A percentile compares a stretch with the other conserved stretches of the same genome.
phyloP scores from a whole-genome alignment of 2,797 vertebrate species.

The Cynopterus sphinx region DNA sequence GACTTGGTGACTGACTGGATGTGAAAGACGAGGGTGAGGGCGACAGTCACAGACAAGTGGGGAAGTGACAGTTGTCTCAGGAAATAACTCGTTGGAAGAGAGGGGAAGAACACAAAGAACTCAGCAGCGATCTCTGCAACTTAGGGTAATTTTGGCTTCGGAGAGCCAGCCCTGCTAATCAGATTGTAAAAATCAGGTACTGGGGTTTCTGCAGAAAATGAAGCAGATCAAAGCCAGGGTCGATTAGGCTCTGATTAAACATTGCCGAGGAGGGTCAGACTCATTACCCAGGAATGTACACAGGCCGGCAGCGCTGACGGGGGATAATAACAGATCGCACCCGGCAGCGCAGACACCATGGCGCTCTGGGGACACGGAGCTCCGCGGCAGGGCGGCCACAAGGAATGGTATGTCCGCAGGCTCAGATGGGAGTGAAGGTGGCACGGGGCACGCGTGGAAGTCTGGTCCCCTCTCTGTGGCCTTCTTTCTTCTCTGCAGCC shows the following conservation, averaged over 20 bases:
- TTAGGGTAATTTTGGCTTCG: conserved; percentile 66
- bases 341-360: conserved; percentile 70
- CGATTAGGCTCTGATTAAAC: conserved; percentile 75
- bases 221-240: conserved; percentile 76
- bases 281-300: conserved; percentile 73
- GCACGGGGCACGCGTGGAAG: not conserved
- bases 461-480: not conserved
- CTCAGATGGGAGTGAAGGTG: conserved; percentile 8
- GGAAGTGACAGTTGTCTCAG: conserved; percentile 58
- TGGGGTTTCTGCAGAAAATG: conserved; percentile 65
- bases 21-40: not conserved
- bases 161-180: conserved; percentile 67
- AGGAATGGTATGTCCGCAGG: conserved; percentile 71
- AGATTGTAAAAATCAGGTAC: conserved; percentile 78
- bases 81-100: conserved; percentile 49
- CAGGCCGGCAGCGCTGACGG: conserved; percentile 60
- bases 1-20: not conserved
- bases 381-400: conserved; percentile 61
- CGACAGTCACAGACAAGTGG: not conserved
- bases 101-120: conserved; percentile 48
- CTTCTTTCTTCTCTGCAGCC: not conserved
- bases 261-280: conserved; percentile 66
- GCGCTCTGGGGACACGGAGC: conserved; percentile 72
- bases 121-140: conserved; percentile 55
- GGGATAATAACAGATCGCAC: conserved; percentile 79